Conservation (phyloP, 2,888 invertebrate genomes). For the Aquatica leii region DNA sequence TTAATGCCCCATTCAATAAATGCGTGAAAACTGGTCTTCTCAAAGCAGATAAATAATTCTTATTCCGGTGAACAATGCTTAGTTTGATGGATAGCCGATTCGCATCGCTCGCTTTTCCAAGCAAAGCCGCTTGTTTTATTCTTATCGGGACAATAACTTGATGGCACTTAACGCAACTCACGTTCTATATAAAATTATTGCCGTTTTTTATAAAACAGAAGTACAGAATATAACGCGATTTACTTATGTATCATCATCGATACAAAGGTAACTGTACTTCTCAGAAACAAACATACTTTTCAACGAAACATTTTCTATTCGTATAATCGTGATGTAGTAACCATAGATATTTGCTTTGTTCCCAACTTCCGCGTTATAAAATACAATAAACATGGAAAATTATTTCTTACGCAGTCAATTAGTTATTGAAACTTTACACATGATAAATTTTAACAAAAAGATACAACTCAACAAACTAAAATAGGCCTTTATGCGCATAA, state of each 20-base stretch:
- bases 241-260: slow-evolving; percentile 25
- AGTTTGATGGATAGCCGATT: slow-evolving; percentile 49
- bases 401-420: too few species aligned
- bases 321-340: slow-evolving; percentile 1
- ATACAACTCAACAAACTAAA: too few species aligned
- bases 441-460: too few species aligned
- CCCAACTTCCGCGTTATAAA: not conserved
- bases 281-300: not conserved
- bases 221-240: slow-evolving; percentile 29
- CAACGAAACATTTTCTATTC: slow-evolving; percentile 2
- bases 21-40: slow-evolving; percentile 57
- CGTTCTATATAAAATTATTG: slow-evolving; percentile 43
- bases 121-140: slow-evolving; percentile 43
- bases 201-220: slow-evolving; percentile 32
- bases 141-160: slow-evolving; percentile 42
- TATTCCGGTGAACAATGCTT: slow-evolving; percentile 50
- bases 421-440: too few species aligned
- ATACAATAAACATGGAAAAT: too few species aligned
- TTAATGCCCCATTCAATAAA: slow-evolving; percentile 59
- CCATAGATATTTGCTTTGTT: not conserved
- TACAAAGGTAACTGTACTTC: slow-evolving; percentile 6
- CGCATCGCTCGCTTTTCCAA: slow-evolving; percentile 42
- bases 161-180: slow-evolving; percentile 40
- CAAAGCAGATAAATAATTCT: slow-evolving; percentile 54
- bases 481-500: too few species aligned